These are phyloP conservation scores for Alcedo quadribrachys DNA, from an alignment of 2,797 vertebrate genomes.

Conservation along the genomic window DNA sequence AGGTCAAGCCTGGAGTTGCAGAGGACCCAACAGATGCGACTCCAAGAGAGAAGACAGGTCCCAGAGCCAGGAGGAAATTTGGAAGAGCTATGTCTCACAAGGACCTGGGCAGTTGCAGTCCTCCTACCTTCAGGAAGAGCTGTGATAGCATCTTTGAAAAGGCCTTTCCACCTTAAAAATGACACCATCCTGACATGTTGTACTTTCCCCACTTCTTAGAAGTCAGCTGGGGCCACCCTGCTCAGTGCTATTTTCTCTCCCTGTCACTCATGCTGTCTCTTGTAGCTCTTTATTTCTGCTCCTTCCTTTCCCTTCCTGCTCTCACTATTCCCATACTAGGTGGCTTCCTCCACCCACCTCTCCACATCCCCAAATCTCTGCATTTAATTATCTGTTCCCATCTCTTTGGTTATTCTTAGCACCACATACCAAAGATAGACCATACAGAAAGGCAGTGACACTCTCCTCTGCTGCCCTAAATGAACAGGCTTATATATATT, in stretches of 20 bases:
- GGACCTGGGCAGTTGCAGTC: not conserved
- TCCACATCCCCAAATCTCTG: not conserved
- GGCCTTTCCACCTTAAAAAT: not conserved
- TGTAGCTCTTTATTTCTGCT: not conserved
- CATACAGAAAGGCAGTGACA: not conserved
- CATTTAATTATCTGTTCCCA: not conserved
- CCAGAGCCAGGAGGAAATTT: not conserved
- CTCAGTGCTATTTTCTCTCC: slow-evolving; percentile 9
- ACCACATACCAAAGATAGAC: not conserved
- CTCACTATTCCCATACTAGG: not conserved
- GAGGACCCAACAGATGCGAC: not conserved
- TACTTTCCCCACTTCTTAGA: not conserved
- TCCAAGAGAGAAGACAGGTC: not conserved
- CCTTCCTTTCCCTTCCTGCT: slow-evolving; percentile 2
- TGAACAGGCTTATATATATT: not conserved
- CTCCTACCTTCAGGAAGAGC: not conserved
- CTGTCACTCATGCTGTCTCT: not conserved
- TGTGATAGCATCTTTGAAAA: not conserved
- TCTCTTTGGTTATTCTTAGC: slow-evolving; percentile 1
- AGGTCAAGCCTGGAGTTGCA: not conserved
- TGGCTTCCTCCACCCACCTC: slow-evolving; percentile 24
- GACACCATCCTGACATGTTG: accelerated
- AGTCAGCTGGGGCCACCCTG: slow-evolving; percentile 9
- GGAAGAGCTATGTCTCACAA: not conserved
- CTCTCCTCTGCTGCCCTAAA: not conserved